These are phyloP conservation scores for Drosophila ogumai DNA, from an alignment of 1,140 invertebrate species.

Conservation along the genomic window DNA sequence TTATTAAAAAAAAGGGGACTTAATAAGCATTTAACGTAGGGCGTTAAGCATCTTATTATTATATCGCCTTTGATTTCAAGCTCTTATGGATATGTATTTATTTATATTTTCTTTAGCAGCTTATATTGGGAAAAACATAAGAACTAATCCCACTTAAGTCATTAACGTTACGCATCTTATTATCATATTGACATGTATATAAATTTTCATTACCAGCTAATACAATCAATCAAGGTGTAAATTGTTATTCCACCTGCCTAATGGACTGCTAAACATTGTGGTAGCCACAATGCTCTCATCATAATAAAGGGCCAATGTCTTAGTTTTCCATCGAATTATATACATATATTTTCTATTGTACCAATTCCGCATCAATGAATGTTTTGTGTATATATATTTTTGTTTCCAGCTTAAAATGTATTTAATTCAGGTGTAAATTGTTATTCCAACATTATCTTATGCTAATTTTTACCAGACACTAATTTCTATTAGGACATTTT, in stretches of 20 bases:
- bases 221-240: conserved; percentile 11
- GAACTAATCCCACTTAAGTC: no score
- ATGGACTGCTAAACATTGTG: background rate
- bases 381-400: background rate
- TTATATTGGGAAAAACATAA: no score
- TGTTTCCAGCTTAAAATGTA: background rate
- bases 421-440: conserved; percentile 15
- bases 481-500: conserved; percentile 5
- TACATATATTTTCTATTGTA: background rate
- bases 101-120: no score
- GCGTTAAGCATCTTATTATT: background rate
- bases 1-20: no score
- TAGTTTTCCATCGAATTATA: background rate
- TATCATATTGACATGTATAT: background rate
- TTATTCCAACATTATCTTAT: background rate
- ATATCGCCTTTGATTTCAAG: no score
- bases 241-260: background rate
- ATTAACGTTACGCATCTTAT: no score
- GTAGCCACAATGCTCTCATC: background rate
- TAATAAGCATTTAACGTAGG: background rate
- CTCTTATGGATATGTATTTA: no score
- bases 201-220: background rate
- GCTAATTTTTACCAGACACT: background rate
- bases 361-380: background rate
- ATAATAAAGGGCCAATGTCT: background rate